Conservation (phyloP, 2,113 vertebrate species). For the Scartelaos histophorus region DNA sequence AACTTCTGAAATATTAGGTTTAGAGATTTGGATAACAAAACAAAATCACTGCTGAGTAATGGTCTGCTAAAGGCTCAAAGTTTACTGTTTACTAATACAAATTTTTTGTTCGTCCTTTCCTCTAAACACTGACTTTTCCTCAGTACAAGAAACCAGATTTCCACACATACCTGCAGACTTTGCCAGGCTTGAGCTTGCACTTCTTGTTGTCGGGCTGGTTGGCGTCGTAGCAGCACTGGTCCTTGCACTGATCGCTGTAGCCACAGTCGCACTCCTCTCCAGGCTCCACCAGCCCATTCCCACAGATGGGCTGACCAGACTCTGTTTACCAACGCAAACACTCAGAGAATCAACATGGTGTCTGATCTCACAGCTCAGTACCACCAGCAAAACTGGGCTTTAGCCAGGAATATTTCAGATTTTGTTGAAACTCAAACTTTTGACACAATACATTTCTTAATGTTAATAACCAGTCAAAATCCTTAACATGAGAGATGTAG, state of each 20-base stretch:
- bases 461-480: not conserved
- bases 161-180: conserved; percentile 87
- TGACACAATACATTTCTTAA: not conserved
- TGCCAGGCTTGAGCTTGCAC: conserved; percentile 88
- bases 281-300: conserved; percentile 94
- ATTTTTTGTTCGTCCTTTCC: too few relatives aligned
- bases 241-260: conserved; percentile 96
- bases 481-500: not conserved
- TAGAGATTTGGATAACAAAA: too few relatives aligned
- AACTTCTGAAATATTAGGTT: too few relatives aligned
- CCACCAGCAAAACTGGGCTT: not conserved
- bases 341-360: conserved; percentile 17
- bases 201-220: conserved; percentile 91
- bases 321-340: conserved; percentile 70
- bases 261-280: conserved; percentile 97
- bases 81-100: too few relatives aligned
- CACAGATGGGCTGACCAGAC: conserved; percentile 97
- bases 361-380: not conserved
- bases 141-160: not conserved
- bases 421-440: conserved; percentile 1
- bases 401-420: conserved; percentile 4
- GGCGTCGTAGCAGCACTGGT: conserved; percentile 92
- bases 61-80: too few relatives aligned
- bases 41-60: too few relatives aligned
- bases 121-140: not conserved